Conservation (phyloP, 2,113 vertebrate genomes). For the Pongo abelii region DNA sequence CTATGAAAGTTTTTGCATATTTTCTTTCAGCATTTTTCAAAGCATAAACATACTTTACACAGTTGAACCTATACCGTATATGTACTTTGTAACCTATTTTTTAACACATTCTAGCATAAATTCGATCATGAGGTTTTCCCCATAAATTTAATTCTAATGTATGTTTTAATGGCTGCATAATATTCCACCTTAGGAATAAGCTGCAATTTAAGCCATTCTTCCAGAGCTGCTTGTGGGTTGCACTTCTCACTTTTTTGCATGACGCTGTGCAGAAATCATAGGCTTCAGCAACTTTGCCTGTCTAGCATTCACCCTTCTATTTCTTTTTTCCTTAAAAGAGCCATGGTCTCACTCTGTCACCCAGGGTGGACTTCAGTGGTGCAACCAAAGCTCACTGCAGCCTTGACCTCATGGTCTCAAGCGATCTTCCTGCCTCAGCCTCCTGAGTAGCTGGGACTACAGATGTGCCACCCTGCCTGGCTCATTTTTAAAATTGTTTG, state of each 20-base stretch:
- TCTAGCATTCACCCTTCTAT: background rate
- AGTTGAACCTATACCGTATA: background rate
- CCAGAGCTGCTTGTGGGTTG: background rate
- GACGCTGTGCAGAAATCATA: no score
- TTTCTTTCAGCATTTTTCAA: conserved; percentile 40
- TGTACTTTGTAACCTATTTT: conserved; percentile 13
- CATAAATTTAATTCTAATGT: background rate
- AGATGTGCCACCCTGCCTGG: no score
- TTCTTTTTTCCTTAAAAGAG: no score
- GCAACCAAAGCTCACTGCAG: no score
- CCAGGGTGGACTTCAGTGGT: no score
- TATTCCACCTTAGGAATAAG: background rate
- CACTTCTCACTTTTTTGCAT: background rate
- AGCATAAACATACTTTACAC: conserved; percentile 26
- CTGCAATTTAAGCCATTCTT: background rate
- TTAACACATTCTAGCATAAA: background rate
- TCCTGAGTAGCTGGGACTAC: no score
- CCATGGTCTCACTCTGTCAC: no score
- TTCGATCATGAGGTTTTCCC: conserved; percentile 12
- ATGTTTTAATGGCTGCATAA: background rate
- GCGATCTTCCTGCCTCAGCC: no score
- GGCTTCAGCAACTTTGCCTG: background rate
- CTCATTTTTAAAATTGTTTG: no score
- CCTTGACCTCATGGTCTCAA: no score
- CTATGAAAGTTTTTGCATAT: background rate